Evolutionary conservation across 2,113 vertebrate genomes (phyloP).

Genomic region (Meleagris gallopavo): DNA sequence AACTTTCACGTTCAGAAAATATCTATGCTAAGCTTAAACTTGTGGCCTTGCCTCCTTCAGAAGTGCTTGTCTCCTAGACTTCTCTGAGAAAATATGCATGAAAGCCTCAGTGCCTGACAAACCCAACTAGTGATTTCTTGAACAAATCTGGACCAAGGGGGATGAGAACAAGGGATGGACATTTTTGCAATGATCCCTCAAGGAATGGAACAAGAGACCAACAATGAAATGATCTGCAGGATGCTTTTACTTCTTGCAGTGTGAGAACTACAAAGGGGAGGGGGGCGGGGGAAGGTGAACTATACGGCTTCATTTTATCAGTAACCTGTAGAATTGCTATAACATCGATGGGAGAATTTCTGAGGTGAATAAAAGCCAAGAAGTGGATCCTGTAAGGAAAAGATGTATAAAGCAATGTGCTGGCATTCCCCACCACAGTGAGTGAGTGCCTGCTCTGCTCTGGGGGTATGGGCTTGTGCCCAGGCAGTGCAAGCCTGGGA

Average conservation of each 20-base stretch:
- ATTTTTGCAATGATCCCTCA: neutral
- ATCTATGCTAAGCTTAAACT: neutral
- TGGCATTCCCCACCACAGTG: fast-evolving
- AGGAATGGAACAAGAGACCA: neutral
- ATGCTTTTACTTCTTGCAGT: neutral
- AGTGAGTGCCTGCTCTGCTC: neutral
- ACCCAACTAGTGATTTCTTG: neutral
- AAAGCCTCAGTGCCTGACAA: neutral
- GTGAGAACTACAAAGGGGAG: neutral
- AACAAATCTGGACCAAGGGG: neutral
- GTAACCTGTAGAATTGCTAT: neutral
- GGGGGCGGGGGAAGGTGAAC: neutral
- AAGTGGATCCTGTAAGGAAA: neutral
- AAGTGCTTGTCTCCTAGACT: neutral
- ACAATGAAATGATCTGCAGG: neutral
- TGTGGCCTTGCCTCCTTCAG: neutral
- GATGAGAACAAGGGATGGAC: neutral
- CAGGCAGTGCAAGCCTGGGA: fast-evolving
- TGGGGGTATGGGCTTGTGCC: neutral
- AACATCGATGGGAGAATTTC: neutral
- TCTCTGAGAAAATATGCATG: neutral
- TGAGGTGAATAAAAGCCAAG: neutral
- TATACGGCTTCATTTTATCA: neutral
- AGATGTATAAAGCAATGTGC: no score
- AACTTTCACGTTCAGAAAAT: neutral